Percentiles rank a stretch among this genome's conserved stretches.
Evolutionary conservation across 2,888 invertebrate species (phyloP).

Genomic region (Vanessa cardui): DNA sequence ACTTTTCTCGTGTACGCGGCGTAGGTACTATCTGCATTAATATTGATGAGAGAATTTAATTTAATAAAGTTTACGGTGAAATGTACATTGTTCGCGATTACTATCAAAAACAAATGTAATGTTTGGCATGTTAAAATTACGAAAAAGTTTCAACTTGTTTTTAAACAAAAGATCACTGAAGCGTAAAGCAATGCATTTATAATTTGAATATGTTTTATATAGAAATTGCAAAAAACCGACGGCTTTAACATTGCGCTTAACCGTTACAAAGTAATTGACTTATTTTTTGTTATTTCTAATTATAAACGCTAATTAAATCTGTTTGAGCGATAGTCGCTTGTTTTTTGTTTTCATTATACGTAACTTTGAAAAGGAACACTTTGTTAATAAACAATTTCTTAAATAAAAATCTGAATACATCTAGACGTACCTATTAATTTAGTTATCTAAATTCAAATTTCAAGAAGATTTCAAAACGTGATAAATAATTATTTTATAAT

Average conservation of each 20-base stretch:
- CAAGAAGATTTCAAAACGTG: neutral
- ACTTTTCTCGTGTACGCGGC: slow-evolving; percentile 9
- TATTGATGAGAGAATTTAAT: slow-evolving; percentile 18
- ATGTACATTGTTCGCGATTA: slow-evolving; percentile 5
- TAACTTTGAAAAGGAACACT: neutral
- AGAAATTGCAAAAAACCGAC: slow-evolving; percentile 32
- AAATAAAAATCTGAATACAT: neutral
- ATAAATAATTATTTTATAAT: neutral
- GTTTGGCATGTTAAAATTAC: neutral
- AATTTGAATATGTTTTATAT: slow-evolving; percentile 42
- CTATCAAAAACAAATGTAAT: slow-evolving; percentile 2
- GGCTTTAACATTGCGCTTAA: slow-evolving; percentile 30
- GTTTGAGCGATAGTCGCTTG: slow-evolving; percentile 10
- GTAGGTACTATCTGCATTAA: slow-evolving; percentile 14
- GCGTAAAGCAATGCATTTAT: slow-evolving; percentile 40
- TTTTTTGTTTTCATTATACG: neutral
- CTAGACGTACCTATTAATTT: neutral
- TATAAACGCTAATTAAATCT: slow-evolving; percentile 35
- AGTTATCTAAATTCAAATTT: neutral
- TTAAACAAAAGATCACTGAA: slow-evolving; percentile 30
- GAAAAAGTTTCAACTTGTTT: slow-evolving; percentile 11
- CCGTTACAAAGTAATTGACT: slow-evolving; percentile 39
- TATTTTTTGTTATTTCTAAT: slow-evolving; percentile 33
- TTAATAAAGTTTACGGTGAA: slow-evolving; percentile 21
- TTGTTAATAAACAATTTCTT: neutral